phyloP scores from a whole-genome alignment of 1,140 invertebrate species.

The Cataglyphis hispanica region DNA sequence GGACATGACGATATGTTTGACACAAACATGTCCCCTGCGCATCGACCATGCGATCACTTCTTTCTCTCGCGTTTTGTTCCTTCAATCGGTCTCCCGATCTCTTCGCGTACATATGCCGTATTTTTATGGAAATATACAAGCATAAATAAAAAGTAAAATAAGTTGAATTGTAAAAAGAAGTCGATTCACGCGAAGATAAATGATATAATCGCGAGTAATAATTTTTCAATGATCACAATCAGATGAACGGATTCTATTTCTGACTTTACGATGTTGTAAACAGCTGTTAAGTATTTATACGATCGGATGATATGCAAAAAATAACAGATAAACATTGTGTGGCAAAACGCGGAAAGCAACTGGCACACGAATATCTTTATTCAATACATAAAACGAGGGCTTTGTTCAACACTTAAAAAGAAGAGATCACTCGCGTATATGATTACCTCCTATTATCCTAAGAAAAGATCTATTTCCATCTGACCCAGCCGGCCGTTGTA shows the following conservation, averaged over 20 bases:
- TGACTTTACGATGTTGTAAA: conserved; percentile 22
- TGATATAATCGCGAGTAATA: conserved; percentile 13
- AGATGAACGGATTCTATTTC: conserved; percentile 6
- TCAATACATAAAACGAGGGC: neutral
- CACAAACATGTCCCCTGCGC: neutral
- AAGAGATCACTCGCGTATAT: neutral
- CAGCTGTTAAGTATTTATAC: conserved; percentile 1
- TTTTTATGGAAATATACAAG: neutral
- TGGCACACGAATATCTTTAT: neutral
- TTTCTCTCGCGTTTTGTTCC: neutral
- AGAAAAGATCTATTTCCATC: neutral
- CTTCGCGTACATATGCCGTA: neutral
- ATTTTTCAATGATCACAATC: neutral
- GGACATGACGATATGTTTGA: conserved; percentile 36
- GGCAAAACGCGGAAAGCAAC: neutral
- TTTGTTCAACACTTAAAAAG: conserved; percentile 1
- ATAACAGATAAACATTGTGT: neutral
- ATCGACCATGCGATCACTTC: neutral
- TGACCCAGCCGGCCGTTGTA: too few relatives aligned
- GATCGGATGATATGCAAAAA: neutral
- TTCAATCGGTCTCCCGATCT: neutral
- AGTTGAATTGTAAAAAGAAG: neutral
- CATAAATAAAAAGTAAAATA: neutral
- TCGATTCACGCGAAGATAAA: neutral
- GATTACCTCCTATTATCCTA: neutral